Evolutionary conservation across 2,797 vertebrate species (phyloP), one percentile per base, ranked within the genome.

Genomic region (Agapornis canus): DNA sequence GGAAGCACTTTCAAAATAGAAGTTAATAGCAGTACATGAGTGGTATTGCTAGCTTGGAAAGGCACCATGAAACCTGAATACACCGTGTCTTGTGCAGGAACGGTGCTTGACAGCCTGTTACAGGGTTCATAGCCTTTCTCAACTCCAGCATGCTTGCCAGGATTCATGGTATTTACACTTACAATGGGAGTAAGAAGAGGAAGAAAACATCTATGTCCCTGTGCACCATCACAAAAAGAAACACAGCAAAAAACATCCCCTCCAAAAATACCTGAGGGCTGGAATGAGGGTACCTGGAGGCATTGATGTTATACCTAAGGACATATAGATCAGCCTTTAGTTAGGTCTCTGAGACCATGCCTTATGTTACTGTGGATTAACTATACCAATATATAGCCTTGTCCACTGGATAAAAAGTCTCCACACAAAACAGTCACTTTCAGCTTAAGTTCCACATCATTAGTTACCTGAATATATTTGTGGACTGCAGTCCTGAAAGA

Each of bases 1-100:
- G 42, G 51, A 87, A 72, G 19, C 29, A 11, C 29, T 84, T 95
- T 86, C 94, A 93, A 92, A 95, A 94, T 84, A 90, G 71, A 91
- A 97, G 86, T 32, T 52, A 63, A 73, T 1, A 66, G 60, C n/a
- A 49, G 42, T 3, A 37, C 29, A 7, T 11, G 37, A 32, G 40
- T 35, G 71, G 51, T 45, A 16, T 0, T 29, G 5, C 42, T 49
- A 27, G 47, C 26, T 48, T 45, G 54, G 79, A 72, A 90, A 90
- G 56, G 60, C 85, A 82, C 52, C 48, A 6, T 0, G 19, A 86
- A 59, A 64, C 54, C 76, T 10, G 49, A 65, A 31, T 19, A 19
- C 8, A 1, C 43, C 9, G 0, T 0, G 23, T 7, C 63, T 2
- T 27, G 48, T 5, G 64, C 32, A 27, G 60, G 52, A 59, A 31